A percentile compares a stretch with the other conserved stretches of the same genome.
Evolutionary conservation across 23 tunicate genomes (phyloP).

Genomic region (Styela plicata): DNA sequence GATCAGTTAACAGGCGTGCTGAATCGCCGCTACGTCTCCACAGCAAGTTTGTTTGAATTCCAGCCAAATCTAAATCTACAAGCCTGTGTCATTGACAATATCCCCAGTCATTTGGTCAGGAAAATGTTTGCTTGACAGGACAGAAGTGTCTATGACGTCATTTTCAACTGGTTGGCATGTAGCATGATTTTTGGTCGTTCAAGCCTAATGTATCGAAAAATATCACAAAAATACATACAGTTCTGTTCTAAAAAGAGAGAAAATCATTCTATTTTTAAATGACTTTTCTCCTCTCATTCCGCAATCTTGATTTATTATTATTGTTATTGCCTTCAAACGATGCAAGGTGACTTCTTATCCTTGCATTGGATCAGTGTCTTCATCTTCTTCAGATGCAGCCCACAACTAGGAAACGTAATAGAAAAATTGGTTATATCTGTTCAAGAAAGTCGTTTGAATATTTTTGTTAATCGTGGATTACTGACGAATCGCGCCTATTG

Average conservation of each 20-base stretch:
- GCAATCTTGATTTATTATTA: background rate
- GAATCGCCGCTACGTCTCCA: no score
- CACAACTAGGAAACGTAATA: conserved; percentile 40
- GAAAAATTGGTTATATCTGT: no score
- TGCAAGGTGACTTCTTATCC: background rate
- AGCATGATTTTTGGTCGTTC: background rate
- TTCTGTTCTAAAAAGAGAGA: background rate
- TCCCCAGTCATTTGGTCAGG: no score
- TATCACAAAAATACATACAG: background rate
- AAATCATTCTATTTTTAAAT: no score
- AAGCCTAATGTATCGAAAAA: background rate
- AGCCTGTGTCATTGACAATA: no score
- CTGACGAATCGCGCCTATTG: no score
- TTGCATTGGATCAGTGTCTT: conserved; percentile 30
- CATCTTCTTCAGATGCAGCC: conserved; percentile 68
- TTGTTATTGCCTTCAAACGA: background rate
- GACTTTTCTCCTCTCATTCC: background rate
- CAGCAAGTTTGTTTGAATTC: no score
- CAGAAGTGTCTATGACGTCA: no score
- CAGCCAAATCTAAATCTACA: no score
- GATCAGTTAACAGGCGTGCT: no score
- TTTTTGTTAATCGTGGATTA: background rate
- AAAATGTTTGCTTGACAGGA: no score
- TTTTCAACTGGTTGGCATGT: background rate
- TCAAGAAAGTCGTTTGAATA: background rate